phyloP scores from a whole-genome alignment of 2,113 vertebrate genomes.

The Pseudorhombus dupliciocellatus region DNA sequence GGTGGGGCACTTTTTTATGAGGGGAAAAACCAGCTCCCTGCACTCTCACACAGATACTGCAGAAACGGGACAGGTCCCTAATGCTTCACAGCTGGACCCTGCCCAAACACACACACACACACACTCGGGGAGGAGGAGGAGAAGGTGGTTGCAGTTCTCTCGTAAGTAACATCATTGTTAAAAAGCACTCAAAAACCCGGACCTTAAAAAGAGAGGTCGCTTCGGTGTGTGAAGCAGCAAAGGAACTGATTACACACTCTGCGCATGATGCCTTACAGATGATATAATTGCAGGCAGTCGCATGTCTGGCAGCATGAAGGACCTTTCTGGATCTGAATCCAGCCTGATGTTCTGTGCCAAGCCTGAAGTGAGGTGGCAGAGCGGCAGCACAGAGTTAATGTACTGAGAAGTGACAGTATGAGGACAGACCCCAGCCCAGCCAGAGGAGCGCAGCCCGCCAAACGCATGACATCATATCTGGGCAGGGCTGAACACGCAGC shows the following conservation, averaged over 20 bases:
- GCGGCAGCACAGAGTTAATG: slow-evolving; percentile 17
- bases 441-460: slow-evolving; percentile 45
- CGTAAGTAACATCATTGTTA: slow-evolving; percentile 14
- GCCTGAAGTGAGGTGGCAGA: slow-evolving; percentile 26
- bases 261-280: slow-evolving; percentile 1
- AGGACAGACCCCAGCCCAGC: slow-evolving; percentile 43
- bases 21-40: slow-evolving; percentile 72
- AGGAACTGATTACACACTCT: neutral
- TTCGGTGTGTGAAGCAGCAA: neutral
- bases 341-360: slow-evolving; percentile 8
- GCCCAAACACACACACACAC: slow-evolving; percentile 46
- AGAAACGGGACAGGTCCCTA: slow-evolving; percentile 67
- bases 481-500: slow-evolving; percentile 30
- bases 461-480: slow-evolving; percentile 70
- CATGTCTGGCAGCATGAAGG: slow-evolving; percentile 10
- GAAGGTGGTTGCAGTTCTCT: slow-evolving; percentile 7
- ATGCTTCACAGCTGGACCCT: slow-evolving; percentile 69
- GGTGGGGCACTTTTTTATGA: slow-evolving; percentile 48
- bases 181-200: neutral
- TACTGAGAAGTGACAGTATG: slow-evolving; percentile 34
- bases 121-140: slow-evolving; percentile 11
- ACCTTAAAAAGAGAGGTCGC: neutral
- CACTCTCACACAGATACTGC: slow-evolving; percentile 50
- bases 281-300: slow-evolving; percentile 16
- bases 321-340: slow-evolving; percentile 22